Evolutionary conservation across 2,113 vertebrate genomes (phyloP).

Genomic region (Gavia stellata): DNA sequence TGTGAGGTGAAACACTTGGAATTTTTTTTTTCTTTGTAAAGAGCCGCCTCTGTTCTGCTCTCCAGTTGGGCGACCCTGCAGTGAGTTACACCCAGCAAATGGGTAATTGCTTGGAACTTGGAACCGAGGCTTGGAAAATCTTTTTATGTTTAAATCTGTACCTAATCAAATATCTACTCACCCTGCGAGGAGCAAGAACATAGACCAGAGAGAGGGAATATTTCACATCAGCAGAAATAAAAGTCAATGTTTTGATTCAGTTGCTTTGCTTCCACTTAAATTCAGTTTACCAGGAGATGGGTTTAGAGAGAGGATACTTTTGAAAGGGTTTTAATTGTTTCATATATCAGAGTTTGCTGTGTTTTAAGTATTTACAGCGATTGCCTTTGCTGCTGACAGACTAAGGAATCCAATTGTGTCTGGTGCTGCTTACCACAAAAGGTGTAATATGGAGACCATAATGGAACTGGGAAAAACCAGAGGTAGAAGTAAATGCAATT

Average conservation of each 20-base stretch:
- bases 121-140: slow-evolving; percentile 16
- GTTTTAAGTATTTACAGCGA: not conserved
- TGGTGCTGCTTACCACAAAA: not conserved
- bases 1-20: slow-evolving; percentile 30
- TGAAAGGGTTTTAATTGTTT: not conserved
- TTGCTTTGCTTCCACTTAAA: not conserved
- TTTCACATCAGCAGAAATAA: not conserved
- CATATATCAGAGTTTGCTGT: not conserved
- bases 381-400: not conserved
- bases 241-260: not conserved
- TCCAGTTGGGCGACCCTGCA: not conserved
- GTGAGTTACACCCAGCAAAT: slow-evolving; percentile 37
- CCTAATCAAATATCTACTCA: slow-evolving; percentile 36
- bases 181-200: not conserved
- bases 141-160: slow-evolving; percentile 49
- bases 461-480: not conserved
- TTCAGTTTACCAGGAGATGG: not conserved
- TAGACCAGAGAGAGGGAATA: not conserved
- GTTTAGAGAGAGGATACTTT: not conserved
- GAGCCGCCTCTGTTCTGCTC: slow-evolving; percentile 8
- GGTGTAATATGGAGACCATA: not conserved
- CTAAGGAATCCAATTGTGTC: not conserved
- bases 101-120: slow-evolving; percentile 44
- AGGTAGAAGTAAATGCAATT: not conserved
- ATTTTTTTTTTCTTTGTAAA: not conserved